Base-by-base conservation (phyloP, 2,797 vertebrate genomes). In the Anolis apletophallus region DNA sequence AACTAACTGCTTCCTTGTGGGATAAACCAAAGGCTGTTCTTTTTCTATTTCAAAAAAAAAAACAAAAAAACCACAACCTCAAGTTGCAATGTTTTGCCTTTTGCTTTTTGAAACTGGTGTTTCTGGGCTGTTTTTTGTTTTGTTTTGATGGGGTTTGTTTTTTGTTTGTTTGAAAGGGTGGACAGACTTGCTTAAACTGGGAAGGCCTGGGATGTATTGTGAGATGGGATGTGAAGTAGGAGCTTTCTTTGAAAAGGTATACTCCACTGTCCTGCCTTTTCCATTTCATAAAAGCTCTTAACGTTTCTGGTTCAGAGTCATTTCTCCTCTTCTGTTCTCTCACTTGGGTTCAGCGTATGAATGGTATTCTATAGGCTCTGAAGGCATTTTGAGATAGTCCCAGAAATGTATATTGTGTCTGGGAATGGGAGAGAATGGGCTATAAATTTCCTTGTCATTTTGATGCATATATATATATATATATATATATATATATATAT, bases 21-120 rank as follows among this genome's bases (percentile, higher is more conserved):
- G 90, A 91, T 88, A 96, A 96, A 96, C 95, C 96, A 96, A 96
- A 96, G 95, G 94, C 92, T 95, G 94, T 93, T 95, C 90, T 89
- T 90, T 93, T 95, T 95, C 94, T 95, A 95, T 80, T 71, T 91
- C 94, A 94, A 91, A 92, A 94, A 94, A 92, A 2, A 40, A 91
- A 92, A 94, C 94, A 92, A 2, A 40, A 40, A 40, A 40, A 79
- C 75, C 93, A 91, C 81, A 93, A 96, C 95, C 95, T 96, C 95
- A 91, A 93, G 93, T 90, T 90, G 73, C 88, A 88, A 85, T 90
- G 40, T 93, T 92, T 80, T 86, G 61, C 71, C 87, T 90, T 93
- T 87, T 85, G 83, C 12, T 83, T 79, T 50, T 80, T 69, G 80
- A 74, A 81, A n/a, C 68, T 29, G 55, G 61, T 40, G 6, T 50